Evolutionary conservation across 2,888 invertebrate species (phyloP), one percentile per base, ranked within the genome.

Genomic region (Ceraclea dissimilis): DNA sequence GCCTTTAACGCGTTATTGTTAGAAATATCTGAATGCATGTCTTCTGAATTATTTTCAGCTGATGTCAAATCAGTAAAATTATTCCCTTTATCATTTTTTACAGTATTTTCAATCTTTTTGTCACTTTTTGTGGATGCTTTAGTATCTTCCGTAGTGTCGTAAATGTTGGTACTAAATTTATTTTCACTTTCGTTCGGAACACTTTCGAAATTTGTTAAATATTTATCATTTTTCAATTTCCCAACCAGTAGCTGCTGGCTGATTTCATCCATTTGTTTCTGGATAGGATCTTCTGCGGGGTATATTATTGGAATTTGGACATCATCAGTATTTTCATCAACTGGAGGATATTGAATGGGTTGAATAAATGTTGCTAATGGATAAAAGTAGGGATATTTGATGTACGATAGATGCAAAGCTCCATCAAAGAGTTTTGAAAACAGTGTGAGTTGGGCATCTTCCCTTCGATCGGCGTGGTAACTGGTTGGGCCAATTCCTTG

Each of bases 261-360:
- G 18, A 57, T 59, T 49, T 57, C 60, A 17, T 55, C 57, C 18
- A 60, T 60, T 44, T 57, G 53, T 1, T 53, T 44, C 2, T 58
- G 59, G 19, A 49, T 56, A 11, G 56, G 39, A 11, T 48, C 44
- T 13, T 31, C 47, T 46, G 59, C 39, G 8, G 60, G 54, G 13
- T 65, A 62, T 62, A 61, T 62, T 19, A 63, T 50, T 11, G 62
- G 59, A 2, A 57, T 50, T 43, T 60, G 52, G 19, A 59, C 52
- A 51, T 60, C 56, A 21, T 58, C 5, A 8, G 4, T 13, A n/a
- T 16, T 16, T 26, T 26, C 26, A 10, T 4, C 4, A 13, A 39
- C 13, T 2, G 39, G 60, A 54, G 16, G 57, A 56, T 8, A 58
- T 26, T 44, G 60, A 61, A 11, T 58, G 33, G 49, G 48, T 50